These are phyloP conservation scores for Rhogogaster chlorosoma DNA, from an alignment of 2,888 invertebrate genomes.

Conservation along the genomic window DNA sequence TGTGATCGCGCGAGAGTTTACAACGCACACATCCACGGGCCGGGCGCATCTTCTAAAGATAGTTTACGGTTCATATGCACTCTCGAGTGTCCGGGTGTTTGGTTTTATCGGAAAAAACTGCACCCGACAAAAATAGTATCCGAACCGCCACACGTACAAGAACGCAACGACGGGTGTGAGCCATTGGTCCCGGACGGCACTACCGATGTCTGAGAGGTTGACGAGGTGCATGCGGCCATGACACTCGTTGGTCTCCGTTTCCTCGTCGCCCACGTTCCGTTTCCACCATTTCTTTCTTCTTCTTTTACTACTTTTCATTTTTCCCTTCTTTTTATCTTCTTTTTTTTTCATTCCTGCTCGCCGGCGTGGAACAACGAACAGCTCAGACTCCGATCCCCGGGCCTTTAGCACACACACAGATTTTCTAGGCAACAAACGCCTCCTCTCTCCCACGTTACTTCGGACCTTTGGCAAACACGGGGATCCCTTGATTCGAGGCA, in stretches of 20 bases:
- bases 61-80: neutral
- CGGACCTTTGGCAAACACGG: constrained; percentile 1
- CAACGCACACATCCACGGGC: neutral
- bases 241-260: constrained; percentile 56
- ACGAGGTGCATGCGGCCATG: constrained; percentile 61
- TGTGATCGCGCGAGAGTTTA: neutral
- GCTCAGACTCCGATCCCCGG: constrained; percentile 48
- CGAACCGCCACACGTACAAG: neutral
- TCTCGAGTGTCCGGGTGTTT: neutral
- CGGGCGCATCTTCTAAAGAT: constrained; percentile 41
- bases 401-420: constrained; percentile 11
- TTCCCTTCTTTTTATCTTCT: neutral
- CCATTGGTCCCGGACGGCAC: constrained; percentile 54
- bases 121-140: constrained; percentile 63
- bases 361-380: constrained; percentile 15
- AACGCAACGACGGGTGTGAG: constrained; percentile 60
- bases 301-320: neutral
- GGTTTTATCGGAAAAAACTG: constrained; percentile 54
- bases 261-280: constrained; percentile 41
- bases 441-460: neutral
- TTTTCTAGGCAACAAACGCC: neutral
- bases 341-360: constrained; percentile 17
- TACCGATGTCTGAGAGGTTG: constrained; percentile 53
- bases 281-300: neutral
- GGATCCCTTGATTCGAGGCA: neutral